Evolutionary conservation across 2,888 invertebrate species (phyloP).

Genomic region (Calameuta idolon): DNA sequence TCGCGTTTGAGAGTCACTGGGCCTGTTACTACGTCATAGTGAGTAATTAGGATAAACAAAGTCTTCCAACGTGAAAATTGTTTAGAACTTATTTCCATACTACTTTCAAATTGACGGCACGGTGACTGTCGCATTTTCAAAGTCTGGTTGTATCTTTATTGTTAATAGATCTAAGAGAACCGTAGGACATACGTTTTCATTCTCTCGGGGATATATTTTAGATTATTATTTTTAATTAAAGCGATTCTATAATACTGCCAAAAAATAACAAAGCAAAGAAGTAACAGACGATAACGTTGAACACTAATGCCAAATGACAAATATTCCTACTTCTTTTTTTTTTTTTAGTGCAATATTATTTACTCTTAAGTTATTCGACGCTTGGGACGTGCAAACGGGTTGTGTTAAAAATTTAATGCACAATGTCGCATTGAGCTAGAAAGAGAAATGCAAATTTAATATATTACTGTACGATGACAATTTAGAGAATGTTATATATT

Average conservation of each 20-base stretch:
- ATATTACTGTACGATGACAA: too few species aligned
- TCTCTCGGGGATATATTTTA: slow-evolving; percentile 1
- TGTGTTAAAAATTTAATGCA: slow-evolving; percentile 10
- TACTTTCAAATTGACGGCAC: too few species aligned
- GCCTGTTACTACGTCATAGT: too few species aligned
- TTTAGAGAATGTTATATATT: too few species aligned
- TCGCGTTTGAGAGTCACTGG: too few species aligned
- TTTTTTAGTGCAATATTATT: slow-evolving; percentile 39
- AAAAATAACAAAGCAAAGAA: slow-evolving; percentile 23
- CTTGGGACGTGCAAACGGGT: background rate
- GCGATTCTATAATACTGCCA: slow-evolving; percentile 19
- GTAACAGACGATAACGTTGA: slow-evolving; percentile 40
- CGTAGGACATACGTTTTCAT: too few species aligned
- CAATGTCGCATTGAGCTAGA: background rate
- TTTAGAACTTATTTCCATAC: too few species aligned
- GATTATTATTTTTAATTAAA: slow-evolving; percentile 21
- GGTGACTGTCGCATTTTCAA: too few species aligned
- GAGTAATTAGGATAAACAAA: too few species aligned
- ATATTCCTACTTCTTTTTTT: slow-evolving; percentile 43
- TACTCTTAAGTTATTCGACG: slow-evolving; percentile 38
- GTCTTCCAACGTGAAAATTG: too few species aligned
- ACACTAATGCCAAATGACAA: slow-evolving; percentile 50
- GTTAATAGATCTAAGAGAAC: too few species aligned
- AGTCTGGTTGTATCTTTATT: too few species aligned
- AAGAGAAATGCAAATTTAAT: background rate